Percentiles rank a stretch among this genome's conserved stretches.
These are phyloP conservation scores for Bos taurus DNA, from an alignment of 2,113 vertebrate genomes.

Conservation along the genomic window ARS-UCD2.0 NC_037328.1:136715001-136715500, in stretches of 20 bases:
- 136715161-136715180: not conserved
- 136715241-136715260: not conserved
- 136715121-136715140: not conserved
- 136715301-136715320: not conserved
- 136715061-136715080: not conserved
- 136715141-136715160: not conserved
- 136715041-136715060: not conserved
- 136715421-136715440: not conserved
- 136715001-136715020: not conserved
- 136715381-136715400: not conserved
- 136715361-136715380: not conserved
- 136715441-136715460: not conserved
- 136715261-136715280: not conserved
- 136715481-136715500: not conserved
- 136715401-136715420: not conserved
- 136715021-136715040: not conserved
- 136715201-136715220: not conserved
- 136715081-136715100: not conserved
- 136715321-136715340: not conserved
- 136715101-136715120: not conserved
- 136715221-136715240: not conserved
- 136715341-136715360: not conserved
- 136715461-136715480: not conserved
- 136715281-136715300: not conserved
- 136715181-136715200: not conserved